Evolutionary conservation across 2,113 vertebrate genomes (phyloP), one percentile per base, ranked within the genome.

Genomic region (Sylvietta virens): DNA sequence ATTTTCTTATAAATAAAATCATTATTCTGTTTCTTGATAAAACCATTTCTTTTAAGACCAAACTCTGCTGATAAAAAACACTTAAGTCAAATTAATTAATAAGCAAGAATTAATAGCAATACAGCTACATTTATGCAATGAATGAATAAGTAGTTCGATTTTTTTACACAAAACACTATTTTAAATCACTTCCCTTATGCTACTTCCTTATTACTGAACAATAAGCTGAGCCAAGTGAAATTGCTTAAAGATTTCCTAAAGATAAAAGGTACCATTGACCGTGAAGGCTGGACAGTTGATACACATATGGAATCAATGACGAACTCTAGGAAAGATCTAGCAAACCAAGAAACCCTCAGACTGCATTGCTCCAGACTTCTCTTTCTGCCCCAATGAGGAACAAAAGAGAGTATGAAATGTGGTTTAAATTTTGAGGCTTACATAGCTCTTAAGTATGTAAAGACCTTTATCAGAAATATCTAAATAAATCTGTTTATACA

Each of bases 261-360:
- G 95, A 92, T 90, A 95, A 65, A 79, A 79, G 76, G 31, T 54
- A 35, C 15, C 60, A 53, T 65, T 91, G 66, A 42, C 70, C 0
- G 0, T 44, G 77, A 79, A 87, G 91, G 86, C 57, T 40, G 73
- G 73, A 87, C 56, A 92, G 87, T 76, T 69, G 84, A 69, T 22
- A 60, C 66, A 91, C 93, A 91, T 91, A 95, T 94, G 95, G 94
- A 95, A 97, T 70, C 66, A 95, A 95, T 95, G 96, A 96, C 0
- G 0, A 53, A 26, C 42, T 69, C 70, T 69, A 92, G 45, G 81
- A 94, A 85, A 50, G 70, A 94, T 65, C 78, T 39, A 89, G 70
- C 45, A 77, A 95, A 73, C 72, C 64, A 81, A 96, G 80, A 50
- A 73, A 50, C 2, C 23, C 42, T 81, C 74, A 54, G 73, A 62